These are phyloP conservation scores for Aythya baeri DNA, from an alignment of 2,113 vertebrate species.

Conservation along the genomic window DNA sequence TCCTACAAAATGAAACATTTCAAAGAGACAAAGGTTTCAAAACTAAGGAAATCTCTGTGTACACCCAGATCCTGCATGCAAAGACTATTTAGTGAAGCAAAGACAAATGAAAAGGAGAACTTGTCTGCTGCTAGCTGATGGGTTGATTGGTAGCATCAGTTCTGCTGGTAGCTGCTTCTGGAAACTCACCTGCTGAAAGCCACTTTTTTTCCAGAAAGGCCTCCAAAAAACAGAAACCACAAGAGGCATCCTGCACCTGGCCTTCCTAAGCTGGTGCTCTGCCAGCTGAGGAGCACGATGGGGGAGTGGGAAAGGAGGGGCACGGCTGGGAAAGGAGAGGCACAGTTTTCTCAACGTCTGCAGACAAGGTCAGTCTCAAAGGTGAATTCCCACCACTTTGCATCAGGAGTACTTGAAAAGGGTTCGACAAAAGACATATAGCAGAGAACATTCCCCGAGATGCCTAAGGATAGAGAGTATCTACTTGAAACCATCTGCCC, in stretches of 20 bases:
- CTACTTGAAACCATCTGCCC: neutral
- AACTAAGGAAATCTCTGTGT: neutral
- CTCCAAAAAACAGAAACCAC: neutral
- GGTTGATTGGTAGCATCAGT: neutral
- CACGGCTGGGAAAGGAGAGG: neutral
- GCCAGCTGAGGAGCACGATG: rapidly evolving
- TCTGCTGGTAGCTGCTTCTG: neutral
- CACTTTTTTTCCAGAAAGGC: neutral
- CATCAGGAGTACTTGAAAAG: neutral
- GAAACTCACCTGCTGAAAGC: neutral
- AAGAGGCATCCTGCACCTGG: neutral
- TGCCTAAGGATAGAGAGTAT: neutral
- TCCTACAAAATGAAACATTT: neutral
- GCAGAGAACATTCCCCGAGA: neutral
- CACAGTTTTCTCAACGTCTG: rapidly evolving
- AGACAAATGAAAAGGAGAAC: neutral
- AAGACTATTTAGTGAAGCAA: neutral
- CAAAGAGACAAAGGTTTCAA: neutral
- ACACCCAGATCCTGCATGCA: neutral
- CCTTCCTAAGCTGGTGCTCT: neutral
- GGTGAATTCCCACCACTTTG: neutral
- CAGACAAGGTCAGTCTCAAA: neutral
- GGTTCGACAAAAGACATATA: neutral
- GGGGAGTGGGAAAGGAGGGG: neutral
- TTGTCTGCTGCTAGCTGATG: neutral